Evolutionary conservation across 2,888 invertebrate species (phyloP), one percentile per base, ranked within the genome.

Genomic region (Scaptomyza flava): DNA sequence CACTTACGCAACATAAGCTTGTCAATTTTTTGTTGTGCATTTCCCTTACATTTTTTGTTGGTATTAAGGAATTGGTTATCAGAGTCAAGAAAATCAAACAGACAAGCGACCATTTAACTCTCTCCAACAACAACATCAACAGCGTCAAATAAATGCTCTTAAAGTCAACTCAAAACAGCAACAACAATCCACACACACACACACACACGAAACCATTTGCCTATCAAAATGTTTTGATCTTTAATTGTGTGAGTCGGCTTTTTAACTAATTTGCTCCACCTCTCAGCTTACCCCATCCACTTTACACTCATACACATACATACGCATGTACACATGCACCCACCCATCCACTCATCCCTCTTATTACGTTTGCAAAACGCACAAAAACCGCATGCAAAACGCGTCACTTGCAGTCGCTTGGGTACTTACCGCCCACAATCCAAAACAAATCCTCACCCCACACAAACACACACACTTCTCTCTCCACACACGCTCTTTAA

Each of bases 251-350:
- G 79, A 50, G 66, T 77, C 68, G 85, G 87, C 81, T 88, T 89
- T 88, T 90, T 89, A 87, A 89, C 89, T 90, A 90, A 90, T 90
- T 90, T 90, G 88, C 79, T 73, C 69, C 82, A 82, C 85, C 76
- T 65, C 30, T 52, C 23, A 23, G 64, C 58, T 27, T 63, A 20
- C 59, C 23, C 38, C 14, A 33, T 6, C 34, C 27, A 17, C 6
- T 14, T 31, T 4, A 31, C 7, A 23, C 14, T 6, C 46, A 41
- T 20, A 7, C 58, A 42, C 64, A 50, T 45, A 42, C 64, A 50
- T 45, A 11, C 31, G 27, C 31, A 38, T 14, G 6, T 41, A 27
- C 42, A 34, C 53, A n/a, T 27, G n/a, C 45, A 23, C 41, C 17
- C 31, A 33, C 17, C 33, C 36, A 14, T 41, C 36, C 41, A 27